These are phyloP conservation scores for Marmota flaviventris DNA, from an alignment of 2,113 vertebrate species.

Conservation along the genomic window DNA sequence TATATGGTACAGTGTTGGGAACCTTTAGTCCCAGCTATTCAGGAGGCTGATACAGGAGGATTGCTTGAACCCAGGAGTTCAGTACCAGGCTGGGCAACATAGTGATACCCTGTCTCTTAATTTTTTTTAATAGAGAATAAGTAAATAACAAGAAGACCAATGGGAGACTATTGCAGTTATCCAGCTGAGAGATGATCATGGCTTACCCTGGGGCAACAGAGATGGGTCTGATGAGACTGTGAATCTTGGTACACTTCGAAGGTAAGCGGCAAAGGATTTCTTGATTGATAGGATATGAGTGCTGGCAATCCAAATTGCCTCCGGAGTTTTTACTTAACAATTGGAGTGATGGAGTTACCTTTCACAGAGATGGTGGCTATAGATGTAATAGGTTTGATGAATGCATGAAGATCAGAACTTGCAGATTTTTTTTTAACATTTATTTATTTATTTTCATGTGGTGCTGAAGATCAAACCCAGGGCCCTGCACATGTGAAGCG, in stretches of 20 bases:
- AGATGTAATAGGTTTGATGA: neutral
- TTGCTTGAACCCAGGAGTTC: neutral
- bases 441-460: no score
- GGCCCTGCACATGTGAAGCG: no score
- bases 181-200: neutral
- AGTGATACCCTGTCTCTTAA: neutral
- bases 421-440: neutral
- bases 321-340: neutral
- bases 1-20: no score
- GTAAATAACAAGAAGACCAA: neutral
- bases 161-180: fast-evolving
- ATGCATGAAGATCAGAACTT: neutral
- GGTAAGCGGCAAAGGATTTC: neutral
- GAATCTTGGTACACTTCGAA: neutral
- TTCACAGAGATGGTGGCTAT: neutral
- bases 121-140: neutral
- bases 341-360: neutral
- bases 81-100: neutral
- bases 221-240: neutral
- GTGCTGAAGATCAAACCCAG: no score
- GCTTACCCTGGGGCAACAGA: neutral
- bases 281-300: no score
- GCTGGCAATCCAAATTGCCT: neutral
- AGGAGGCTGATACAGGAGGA: neutral
- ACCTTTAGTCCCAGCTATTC: neutral